These are phyloP conservation scores for Leptinotarsa defecta DNA, from an alignment of 1,140 invertebrate genomes.

Conservation along the genomic window DNA sequence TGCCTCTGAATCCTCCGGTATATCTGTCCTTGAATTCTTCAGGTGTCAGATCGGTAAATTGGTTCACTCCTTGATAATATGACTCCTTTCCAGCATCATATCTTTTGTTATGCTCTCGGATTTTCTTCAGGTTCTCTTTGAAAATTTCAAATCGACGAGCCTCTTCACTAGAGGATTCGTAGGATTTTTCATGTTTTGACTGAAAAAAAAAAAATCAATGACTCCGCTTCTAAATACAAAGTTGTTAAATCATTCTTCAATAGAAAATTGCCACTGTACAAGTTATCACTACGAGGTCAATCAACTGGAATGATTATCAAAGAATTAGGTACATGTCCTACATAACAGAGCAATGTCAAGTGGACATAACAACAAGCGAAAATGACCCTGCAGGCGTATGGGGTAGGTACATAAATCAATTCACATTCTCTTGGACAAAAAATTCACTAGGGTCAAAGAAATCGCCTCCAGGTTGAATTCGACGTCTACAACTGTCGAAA, in stretches of 20 bases:
- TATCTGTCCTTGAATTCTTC: slow-evolving; percentile 31
- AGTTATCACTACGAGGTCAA: too few species aligned
- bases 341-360: too few species aligned
- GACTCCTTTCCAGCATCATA: slow-evolving; percentile 30
- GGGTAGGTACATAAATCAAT: too few species aligned
- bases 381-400: too few species aligned
- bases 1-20: background rate
- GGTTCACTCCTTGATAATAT: slow-evolving; percentile 36
- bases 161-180: slow-evolving; percentile 33
- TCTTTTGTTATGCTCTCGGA: slow-evolving; percentile 37
- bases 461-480: too few species aligned
- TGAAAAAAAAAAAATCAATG: slow-evolving; percentile 3
- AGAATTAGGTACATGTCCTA: too few species aligned
- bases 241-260: background rate
- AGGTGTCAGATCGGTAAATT: slow-evolving; percentile 36
- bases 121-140: slow-evolving; percentile 30
- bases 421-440: too few species aligned
- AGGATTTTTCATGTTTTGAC: slow-evolving; percentile 26
- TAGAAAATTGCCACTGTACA: background rate
- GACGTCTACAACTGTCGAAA: too few species aligned
- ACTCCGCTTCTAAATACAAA: background rate
- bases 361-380: too few species aligned
- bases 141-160: slow-evolving; percentile 35
- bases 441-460: too few species aligned
- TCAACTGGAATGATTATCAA: too few species aligned